Percentiles rank a stretch among this genome's conserved stretches.
Conservation (phyloP, 2,113 vertebrate species). For the Gasterosteus aculeatus region DNA sequence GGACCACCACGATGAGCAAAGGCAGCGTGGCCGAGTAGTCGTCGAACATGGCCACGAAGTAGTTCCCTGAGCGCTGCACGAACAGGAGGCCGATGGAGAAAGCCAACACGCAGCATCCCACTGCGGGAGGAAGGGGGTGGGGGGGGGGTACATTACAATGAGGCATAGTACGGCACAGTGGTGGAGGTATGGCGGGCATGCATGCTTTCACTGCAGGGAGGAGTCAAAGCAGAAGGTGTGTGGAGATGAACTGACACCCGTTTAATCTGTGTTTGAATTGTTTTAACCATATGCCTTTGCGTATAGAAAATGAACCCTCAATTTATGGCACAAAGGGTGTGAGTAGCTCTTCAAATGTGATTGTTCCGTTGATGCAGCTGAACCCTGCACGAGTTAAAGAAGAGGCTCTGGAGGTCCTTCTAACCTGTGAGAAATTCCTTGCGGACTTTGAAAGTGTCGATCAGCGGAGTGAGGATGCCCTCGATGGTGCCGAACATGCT, state of each 20-base stretch:
- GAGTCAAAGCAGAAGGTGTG: too few species aligned
- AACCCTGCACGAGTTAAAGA: background rate
- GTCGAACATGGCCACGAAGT: conserved; percentile 98
- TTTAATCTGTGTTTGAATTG: too few species aligned
- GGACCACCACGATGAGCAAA: conserved; percentile 91
- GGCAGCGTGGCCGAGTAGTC: conserved; percentile 97
- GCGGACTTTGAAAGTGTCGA: conserved; percentile 95
- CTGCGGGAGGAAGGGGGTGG: conserved; percentile 74
- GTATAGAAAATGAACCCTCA: too few species aligned
- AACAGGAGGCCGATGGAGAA: conserved; percentile 94
- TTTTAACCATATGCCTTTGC: too few species aligned
- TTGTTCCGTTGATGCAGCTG: too few species aligned
- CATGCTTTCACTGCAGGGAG: too few species aligned
- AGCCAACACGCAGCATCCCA: conserved; percentile 89
- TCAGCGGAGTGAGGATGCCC: conserved; percentile 93
- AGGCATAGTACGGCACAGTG: too few species aligned
- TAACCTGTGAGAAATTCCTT: conserved; percentile 93
- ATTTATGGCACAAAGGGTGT: too few species aligned
- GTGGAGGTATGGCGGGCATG: too few species aligned
- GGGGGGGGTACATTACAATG: background rate
- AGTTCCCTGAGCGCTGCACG: conserved; percentile 97
- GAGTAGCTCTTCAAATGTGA: too few species aligned
- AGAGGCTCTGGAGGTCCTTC: background rate
- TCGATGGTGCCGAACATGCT: conserved; percentile 99
- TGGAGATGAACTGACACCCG: too few species aligned